Evolutionary conservation across 2,113 vertebrate genomes (phyloP).

Genomic region (Proterorhinus semilunaris): DNA sequence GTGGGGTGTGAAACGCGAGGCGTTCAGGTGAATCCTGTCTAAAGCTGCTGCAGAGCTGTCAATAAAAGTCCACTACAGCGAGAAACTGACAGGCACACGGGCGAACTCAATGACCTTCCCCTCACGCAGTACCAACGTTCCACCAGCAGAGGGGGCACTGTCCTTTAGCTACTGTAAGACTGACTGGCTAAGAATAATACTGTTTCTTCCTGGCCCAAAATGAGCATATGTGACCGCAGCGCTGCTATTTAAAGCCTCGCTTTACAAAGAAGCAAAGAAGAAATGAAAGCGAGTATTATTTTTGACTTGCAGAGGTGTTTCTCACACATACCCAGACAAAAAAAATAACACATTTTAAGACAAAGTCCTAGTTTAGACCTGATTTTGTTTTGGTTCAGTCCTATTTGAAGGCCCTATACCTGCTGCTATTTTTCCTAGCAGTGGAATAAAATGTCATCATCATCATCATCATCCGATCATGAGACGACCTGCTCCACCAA

Average conservation of each 20-base stretch:
- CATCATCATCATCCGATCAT: no score
- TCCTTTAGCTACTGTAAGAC: not conserved
- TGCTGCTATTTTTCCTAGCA: no score
- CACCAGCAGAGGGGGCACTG: slow-evolving; percentile 55
- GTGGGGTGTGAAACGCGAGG: not conserved
- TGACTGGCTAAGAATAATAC: not conserved
- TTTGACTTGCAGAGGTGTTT: no score
- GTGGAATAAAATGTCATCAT: no score
- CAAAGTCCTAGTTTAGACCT: no score
- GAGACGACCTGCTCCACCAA: no score
- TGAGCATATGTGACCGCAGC: not conserved
- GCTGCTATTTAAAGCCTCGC: not conserved
- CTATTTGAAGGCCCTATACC: no score
- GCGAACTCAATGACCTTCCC: slow-evolving; percentile 47
- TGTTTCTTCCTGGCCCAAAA: not conserved
- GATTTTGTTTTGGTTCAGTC: no score
- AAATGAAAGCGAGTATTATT: no score
- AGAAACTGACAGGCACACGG: slow-evolving; percentile 6
- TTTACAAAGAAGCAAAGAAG: not conserved
- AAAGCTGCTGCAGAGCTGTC: slow-evolving; percentile 32
- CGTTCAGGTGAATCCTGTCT: not conserved
- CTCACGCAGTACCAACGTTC: not conserved
- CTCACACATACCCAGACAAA: no score
- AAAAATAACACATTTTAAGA: no score
- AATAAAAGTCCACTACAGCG: slow-evolving; percentile 21